phyloP scores from a whole-genome alignment of 2,797 vertebrate genomes.

The Moxostoma hubbsi region DNA sequence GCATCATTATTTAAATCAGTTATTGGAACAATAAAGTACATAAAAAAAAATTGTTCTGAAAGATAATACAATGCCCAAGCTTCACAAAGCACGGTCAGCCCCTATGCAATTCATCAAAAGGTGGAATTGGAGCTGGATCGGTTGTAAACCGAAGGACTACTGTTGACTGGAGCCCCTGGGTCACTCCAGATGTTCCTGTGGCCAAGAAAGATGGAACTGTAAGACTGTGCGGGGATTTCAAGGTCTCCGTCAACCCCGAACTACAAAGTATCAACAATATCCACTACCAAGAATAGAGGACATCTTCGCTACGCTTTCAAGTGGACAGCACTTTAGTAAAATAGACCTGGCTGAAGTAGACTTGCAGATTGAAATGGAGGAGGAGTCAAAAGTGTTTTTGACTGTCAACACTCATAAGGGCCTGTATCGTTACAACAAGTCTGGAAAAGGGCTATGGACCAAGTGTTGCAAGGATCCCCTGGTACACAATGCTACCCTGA shows the following conservation, averaged over 20 bases:
- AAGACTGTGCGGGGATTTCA: not conserved
- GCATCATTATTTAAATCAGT: too few relatives aligned
- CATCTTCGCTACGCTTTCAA: not conserved
- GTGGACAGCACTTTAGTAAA: not conserved
- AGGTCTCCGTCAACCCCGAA: not conserved
- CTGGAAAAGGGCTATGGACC: not conserved
- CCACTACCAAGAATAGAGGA: not conserved
- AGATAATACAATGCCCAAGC: too few relatives aligned
- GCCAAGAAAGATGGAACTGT: not conserved
- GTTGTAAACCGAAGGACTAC: too few relatives aligned
- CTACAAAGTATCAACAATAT: not conserved
- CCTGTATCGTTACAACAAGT: not conserved
- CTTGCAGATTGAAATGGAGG: not conserved
- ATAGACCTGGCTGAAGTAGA: not conserved
- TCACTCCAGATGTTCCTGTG: too few relatives aligned
- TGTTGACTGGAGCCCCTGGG: too few relatives aligned
- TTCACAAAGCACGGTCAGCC: too few relatives aligned
- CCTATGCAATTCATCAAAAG: too few relatives aligned
- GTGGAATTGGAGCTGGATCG: too few relatives aligned
- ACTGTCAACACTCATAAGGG: not conserved
- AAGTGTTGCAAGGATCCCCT: not conserved
- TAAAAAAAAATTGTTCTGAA: too few relatives aligned
- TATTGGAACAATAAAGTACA: too few relatives aligned
- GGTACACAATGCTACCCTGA: constrained; percentile 7
- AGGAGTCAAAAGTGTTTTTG: not conserved